Conservation (phyloP, 2,113 vertebrate genomes). For the Ictidomys tridecemlineatus region DNA sequence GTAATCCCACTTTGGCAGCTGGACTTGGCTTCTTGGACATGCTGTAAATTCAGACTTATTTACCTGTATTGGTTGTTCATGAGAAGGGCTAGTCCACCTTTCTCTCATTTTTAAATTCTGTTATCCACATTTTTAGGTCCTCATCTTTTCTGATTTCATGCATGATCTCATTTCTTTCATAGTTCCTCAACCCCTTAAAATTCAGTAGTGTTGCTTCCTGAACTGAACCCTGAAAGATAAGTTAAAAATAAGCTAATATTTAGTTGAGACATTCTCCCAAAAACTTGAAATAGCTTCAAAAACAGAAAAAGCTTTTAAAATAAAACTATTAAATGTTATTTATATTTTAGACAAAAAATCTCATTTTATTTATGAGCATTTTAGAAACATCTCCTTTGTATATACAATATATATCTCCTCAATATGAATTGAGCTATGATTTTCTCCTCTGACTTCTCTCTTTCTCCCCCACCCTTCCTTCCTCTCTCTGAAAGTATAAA, state of each 20-base stretch:
- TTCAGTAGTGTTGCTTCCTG: background rate
- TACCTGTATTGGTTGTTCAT: background rate
- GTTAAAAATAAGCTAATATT: background rate
- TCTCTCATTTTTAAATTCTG: background rate
- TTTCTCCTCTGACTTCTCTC: background rate
- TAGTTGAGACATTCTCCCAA: background rate
- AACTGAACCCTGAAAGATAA: background rate
- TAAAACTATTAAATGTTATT: background rate
- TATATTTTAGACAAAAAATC: background rate
- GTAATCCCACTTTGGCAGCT: background rate
- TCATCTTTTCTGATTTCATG: background rate
- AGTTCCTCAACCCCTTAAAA: background rate
- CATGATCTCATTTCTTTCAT: background rate
- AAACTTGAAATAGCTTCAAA: background rate
- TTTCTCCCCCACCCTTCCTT: accelerated
- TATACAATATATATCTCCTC: background rate
- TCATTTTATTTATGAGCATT: constrained; percentile 7
- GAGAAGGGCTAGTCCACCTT: background rate
- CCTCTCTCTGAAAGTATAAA: background rate
- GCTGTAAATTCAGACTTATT: background rate
- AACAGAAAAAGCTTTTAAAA: constrained; percentile 8
- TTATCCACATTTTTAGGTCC: background rate
- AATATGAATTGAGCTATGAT: background rate
- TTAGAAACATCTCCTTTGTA: background rate
- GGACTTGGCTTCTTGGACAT: background rate